These are phyloP conservation scores for Ellobius talpinus DNA, from an alignment of 2,113 vertebrate genomes.

Conservation along the genomic window DNA sequence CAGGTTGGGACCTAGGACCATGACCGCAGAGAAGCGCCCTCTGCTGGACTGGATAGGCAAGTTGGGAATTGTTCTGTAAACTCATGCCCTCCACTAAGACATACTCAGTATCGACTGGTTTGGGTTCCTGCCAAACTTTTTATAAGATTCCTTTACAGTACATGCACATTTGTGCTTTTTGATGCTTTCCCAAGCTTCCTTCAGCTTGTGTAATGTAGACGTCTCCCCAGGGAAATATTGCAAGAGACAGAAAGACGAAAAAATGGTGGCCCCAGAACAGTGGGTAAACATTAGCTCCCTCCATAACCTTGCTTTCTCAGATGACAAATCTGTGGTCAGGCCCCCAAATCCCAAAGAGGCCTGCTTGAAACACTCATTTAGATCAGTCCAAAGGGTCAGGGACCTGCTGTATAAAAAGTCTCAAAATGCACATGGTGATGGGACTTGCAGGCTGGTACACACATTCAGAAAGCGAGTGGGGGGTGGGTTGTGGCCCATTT, in stretches of 20 bases:
- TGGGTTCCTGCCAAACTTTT: conserved; percentile 24
- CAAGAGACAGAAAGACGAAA: conserved; percentile 78
- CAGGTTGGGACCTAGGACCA: neutral
- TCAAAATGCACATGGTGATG: conserved; percentile 3
- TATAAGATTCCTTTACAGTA: conserved; percentile 24
- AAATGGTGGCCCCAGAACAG: conserved; percentile 71
- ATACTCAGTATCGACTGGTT: neutral
- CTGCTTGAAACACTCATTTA: conserved; percentile 63
- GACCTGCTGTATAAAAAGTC: conserved; percentile 63
- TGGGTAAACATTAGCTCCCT: conserved; percentile 77
- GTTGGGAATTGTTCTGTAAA: rapidly evolving
- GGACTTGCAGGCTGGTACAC: neutral
- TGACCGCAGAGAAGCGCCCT: neutral
- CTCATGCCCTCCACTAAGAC: neutral
- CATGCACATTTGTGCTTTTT: conserved; percentile 49
- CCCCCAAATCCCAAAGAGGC: conserved; percentile 60
- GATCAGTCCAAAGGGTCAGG: conserved; percentile 55
- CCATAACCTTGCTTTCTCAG: conserved; percentile 69
- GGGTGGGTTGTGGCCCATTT: conserved; percentile 23
- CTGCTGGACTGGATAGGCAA: neutral
- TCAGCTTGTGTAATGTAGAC: conserved; percentile 62
- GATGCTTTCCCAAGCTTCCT: conserved; percentile 75
- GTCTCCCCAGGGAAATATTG: conserved; percentile 69
- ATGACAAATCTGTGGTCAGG: conserved; percentile 63
- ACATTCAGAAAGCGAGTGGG: neutral